Base-by-base conservation (phyloP, 2,113 vertebrate species). In the Grammomys dolichurus region DNA sequence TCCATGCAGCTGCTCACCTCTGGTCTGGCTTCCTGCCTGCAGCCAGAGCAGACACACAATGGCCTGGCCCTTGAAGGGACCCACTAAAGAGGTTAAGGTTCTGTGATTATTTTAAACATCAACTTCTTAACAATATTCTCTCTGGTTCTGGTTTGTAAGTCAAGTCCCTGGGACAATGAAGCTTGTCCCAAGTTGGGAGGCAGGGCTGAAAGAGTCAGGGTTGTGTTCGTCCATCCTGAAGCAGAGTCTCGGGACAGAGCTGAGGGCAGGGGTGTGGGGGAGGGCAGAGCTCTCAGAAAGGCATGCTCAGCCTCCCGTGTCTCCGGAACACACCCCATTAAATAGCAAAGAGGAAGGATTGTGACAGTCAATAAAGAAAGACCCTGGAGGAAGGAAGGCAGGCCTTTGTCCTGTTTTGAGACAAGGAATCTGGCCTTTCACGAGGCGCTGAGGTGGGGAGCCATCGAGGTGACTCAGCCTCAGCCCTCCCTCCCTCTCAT, bases 401-500 rank as follows among this genome's bases (percentile, higher is more conserved):
- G 63, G 36, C 75, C 40, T 54, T 43, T 20, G 58, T 40, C 43
- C 46, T 43, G 48, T 58, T 60, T 87, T 19, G 63, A 51, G 33
- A n/a, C 46, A 26, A 72, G 86, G 48, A 56, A 16, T 40, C 67
- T n/a, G 48, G 46, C 33, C 48, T 72, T 56, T 40, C 4, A 0
- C 1, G 48, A 24, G 20, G 46, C 19, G 0, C 48, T 70, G 46
- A 6, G 46, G 46, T 51, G 48, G 14, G 19, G 26, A 40, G 70
- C 22, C 6, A 26, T 7, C 11, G 85, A 5, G 28, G 48, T 24
- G 22, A 16, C 28, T 33, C 17, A 54, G 28, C 4, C 56, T 75
- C 3, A 6, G 46, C 5, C n/a, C 58, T 36, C 3, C 2, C 12
- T 46, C 2, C 6, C 63, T 36, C 2, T 19, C 0, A 8, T 0